phyloP scores from a whole-genome alignment of 2,113 vertebrate species.

The Callopanchax toddi region DNA sequence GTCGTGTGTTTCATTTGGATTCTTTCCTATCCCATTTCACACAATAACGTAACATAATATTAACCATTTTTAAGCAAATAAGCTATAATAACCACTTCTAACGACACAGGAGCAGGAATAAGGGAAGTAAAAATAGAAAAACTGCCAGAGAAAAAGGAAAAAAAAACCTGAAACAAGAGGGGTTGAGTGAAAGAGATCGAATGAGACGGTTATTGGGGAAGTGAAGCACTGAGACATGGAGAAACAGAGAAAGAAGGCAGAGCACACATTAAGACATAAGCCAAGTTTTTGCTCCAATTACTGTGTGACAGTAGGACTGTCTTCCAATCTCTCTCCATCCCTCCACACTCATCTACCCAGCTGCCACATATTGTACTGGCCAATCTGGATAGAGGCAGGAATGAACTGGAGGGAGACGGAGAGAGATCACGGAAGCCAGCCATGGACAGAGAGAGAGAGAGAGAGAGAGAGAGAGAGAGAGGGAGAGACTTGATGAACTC shows the following conservation, averaged over 20 bases:
- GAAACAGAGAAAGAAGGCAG: conserved; percentile 26
- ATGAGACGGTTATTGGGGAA: conserved; percentile 31
- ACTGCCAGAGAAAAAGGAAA: neutral
- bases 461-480: conserved; percentile 9
- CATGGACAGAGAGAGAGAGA: conserved; percentile 5
- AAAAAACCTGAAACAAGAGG: conserved; percentile 18
- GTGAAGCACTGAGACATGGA: conserved; percentile 31
- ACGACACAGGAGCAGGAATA: neutral
- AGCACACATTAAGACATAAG: conserved; percentile 59
- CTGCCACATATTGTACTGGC: conserved; percentile 70
- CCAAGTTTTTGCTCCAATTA: conserved; percentile 75
- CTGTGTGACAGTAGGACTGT: conserved; percentile 69
- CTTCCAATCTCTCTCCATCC: conserved; percentile 68
- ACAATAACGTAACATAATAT: too few relatives aligned
- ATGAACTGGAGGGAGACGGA: conserved; percentile 59
- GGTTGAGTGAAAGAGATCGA: conserved; percentile 47
- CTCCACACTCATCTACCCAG: conserved; percentile 66
- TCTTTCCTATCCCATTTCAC: too few relatives aligned
- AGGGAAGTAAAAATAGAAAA: conserved; percentile 4
- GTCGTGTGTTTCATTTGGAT: conserved; percentile 14
- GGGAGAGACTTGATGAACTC: conserved; percentile 60
- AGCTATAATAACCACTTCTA: neutral
- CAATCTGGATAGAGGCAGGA: conserved; percentile 66
- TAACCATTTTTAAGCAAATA: conserved; percentile 17
- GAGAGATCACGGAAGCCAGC: conserved; percentile 20